Base-by-base conservation (phyloP, 2,113 vertebrate genomes). In the Polypterus senegalus region DNA sequence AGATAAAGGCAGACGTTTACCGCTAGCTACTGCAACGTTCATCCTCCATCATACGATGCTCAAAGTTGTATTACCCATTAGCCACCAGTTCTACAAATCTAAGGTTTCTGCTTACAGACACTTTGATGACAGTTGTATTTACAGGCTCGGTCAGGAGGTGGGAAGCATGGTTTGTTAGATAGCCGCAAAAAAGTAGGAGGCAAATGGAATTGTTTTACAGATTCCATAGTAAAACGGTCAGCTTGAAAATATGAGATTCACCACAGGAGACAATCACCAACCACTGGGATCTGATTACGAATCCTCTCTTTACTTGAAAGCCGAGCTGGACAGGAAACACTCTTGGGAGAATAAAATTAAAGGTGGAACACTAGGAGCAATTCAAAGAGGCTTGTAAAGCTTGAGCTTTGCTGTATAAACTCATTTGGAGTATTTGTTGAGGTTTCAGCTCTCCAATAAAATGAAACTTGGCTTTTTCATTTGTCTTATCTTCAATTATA, bases 141-240 rank as follows among this genome's bases (percentile, higher is more conserved):
- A 83, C 74, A 62, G 64, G 73, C 58, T 60, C 65, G 63, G 58
- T 57, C 47, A 45, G 10, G 5, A 5, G 61, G 53, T 57, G 57
- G 11, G 61, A 27, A 27, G 27, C 27, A 27, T 27, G 27, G 27
- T 27, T 27, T 27, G 27, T 27, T 27, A 27, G 27, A 27, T 27
- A 27, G 27, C 27, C 27, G 27, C 27, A 27, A 27, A 27, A 27
- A 27, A 27, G 27, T 27, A 27, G 27, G 27, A 64, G 61, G 68
- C 69, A 62, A 61, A 69, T 63, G 59, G 65, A 71, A 70, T 79
- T 76, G 71, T 79, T 83, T 84, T 78, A 81, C 72, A 77, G 74
- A 80, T 76, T 70, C 75, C 27, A 64, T 71, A 73, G 72, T 84
- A 77, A 85, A 86, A 84, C 71, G 70, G 79, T 83, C 77, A 83